phyloP scores from a whole-genome alignment of 2,888 invertebrate species.

The Phytoseiulus persimilis region DNA sequence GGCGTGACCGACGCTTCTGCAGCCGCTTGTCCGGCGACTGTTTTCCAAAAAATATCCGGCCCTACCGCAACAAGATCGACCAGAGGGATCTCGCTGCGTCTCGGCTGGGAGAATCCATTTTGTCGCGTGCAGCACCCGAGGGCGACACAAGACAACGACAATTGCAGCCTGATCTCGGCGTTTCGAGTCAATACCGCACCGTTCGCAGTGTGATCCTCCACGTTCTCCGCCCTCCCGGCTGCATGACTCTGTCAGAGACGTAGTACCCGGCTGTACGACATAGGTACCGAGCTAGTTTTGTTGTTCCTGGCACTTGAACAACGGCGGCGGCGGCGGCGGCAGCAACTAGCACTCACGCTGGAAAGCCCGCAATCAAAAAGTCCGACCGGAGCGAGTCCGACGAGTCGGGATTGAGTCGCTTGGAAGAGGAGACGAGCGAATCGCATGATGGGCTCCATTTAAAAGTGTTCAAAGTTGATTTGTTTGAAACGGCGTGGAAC shows the following conservation, averaged over 20 bases:
- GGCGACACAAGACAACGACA: too few species aligned
- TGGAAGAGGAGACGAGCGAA: background rate
- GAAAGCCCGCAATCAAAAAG: background rate
- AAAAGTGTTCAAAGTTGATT: constrained; percentile 5
- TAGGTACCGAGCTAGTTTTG: background rate
- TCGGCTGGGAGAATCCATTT: background rate
- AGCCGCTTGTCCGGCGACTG: background rate
- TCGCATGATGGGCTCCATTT: background rate
- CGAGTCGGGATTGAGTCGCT: background rate
- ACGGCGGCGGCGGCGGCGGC: background rate
- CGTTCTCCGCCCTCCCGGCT: too few species aligned
- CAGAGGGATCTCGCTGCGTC: background rate
- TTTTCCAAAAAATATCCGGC: background rate
- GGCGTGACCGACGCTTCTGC: background rate
- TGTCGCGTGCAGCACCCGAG: background rate
- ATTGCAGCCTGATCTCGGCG: background rate
- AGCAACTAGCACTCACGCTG: background rate
- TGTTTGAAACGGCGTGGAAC: background rate
- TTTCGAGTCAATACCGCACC: background rate
- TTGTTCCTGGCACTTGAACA: too few species aligned
- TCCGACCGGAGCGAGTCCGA: background rate
- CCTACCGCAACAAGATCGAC: background rate
- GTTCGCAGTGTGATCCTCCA: too few species aligned
- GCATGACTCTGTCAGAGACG: background rate
- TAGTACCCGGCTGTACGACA: background rate